Base-by-base conservation (phyloP, 2,888 invertebrate species). In the Hydriomena furcata region DNA sequence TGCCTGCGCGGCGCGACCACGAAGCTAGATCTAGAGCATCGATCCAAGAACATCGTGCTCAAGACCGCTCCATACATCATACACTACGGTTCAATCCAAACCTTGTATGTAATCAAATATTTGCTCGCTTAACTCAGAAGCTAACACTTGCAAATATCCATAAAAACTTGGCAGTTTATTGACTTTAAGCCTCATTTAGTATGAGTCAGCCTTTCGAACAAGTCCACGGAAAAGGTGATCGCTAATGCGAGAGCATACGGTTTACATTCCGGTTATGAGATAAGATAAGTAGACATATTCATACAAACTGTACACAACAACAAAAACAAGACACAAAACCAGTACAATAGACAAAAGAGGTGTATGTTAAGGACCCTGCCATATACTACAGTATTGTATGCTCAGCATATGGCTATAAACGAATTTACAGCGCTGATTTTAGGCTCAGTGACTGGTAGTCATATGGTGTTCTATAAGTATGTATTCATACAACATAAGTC, bases 11-110 rank as follows among this genome's bases (percentile, higher is more conserved):
- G 77, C 59, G 79, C 78, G 77, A 76, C 80, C 82, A 82, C 83
- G 81, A 82, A 59, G 71, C 63, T 48, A 84, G 85, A 85, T 85
- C 79, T 86, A 63, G 85, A 84, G 81, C 85, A 80, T 36, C 73
- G 85, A 85, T 85, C 76, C 56, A 62, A 63, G 60, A 58, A 50
- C 54, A 59, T 62, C 71, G 78, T 81, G 82, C 82, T 80, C 63
- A 73, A 72, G 63, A 59, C 60, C 61, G 65, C 68, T 67, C 58
- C 71, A 71, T 74, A 71, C 70, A 75, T 79, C 76, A 76, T 71
- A 73, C 68, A 66, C 65, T 76, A 76, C 66, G 67, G 68, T 75
- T 80, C 73, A 79, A 78, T 77, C 64, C 68, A 60, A 65, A 52
- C 52, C 63, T 64, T 56, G 52, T 52, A 38, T 57, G 47, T 55